phyloP scores from a whole-genome alignment of 2,888 invertebrate genomes.

The Podotricha telesiphe region DNA sequence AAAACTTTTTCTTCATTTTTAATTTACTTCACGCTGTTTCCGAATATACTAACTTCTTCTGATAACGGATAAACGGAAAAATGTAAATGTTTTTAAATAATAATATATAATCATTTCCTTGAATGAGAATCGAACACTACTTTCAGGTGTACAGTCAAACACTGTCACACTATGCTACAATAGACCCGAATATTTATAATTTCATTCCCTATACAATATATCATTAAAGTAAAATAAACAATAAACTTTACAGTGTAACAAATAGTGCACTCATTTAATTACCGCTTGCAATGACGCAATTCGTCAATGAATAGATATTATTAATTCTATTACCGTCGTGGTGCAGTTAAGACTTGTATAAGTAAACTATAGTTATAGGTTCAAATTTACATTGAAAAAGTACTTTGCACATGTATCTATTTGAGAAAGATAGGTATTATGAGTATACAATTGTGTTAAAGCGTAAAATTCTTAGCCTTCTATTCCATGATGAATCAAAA shows the following conservation, averaged over 20 bases:
- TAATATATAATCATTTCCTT: no score
- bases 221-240: constrained; percentile 4
- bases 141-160: no score
- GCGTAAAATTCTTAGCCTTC: no score
- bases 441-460: no score
- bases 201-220: background rate
- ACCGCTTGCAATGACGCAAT: background rate
- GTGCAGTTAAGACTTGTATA: background rate
- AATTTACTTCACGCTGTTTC: no score
- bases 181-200: background rate
- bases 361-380: background rate
- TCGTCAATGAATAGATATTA: constrained; percentile 12
- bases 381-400: background rate
- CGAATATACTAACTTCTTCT: no score
- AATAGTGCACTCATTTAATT: background rate
- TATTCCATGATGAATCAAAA: no score
- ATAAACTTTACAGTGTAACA: background rate
- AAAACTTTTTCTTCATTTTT: no score
- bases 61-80: no score
- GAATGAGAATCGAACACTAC: background rate
- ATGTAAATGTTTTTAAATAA: no score
- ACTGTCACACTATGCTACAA: no score
- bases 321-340: background rate
- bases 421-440: no score
- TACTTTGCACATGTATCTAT: background rate